phyloP scores from a whole-genome alignment of 2,888 invertebrate species.

The Halictus quadricinctus region DNA sequence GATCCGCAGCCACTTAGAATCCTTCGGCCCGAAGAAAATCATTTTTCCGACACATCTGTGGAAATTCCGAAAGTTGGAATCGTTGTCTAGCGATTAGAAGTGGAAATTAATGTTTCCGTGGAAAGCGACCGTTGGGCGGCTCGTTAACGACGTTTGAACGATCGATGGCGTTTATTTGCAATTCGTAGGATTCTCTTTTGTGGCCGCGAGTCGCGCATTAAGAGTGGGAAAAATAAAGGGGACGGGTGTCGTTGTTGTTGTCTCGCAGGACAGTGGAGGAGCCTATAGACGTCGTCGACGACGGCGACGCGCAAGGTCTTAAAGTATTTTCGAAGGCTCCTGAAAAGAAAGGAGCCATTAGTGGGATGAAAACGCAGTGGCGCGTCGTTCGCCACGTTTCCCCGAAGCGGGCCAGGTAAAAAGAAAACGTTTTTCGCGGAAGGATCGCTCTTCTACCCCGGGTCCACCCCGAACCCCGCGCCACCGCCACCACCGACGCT shows the following conservation, averaged over 20 bases:
- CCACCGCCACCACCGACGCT: not conserved
- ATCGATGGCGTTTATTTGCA: conserved; percentile 36
- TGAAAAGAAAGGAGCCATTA: conserved; percentile 60
- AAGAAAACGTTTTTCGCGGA: conserved; percentile 63
- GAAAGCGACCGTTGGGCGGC: not conserved
- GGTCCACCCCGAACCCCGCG: not conserved
- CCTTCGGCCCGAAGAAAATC: not conserved
- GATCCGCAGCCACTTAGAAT: not conserved
- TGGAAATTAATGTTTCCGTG: not conserved
- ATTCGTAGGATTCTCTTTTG: conserved; percentile 25
- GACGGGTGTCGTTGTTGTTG: conserved; percentile 14
- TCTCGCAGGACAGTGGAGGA: conserved; percentile 3
- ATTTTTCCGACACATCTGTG: not conserved
- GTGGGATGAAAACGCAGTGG: conserved; percentile 56
- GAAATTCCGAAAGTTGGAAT: not conserved
- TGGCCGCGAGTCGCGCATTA: conserved; percentile 4
- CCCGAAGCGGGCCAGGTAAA: conserved; percentile 59
- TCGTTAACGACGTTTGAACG: not conserved
- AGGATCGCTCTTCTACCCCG: conserved; percentile 39
- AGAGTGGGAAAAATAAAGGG: conserved; percentile 31
- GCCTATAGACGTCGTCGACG: not conserved
- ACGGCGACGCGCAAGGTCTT: conserved; percentile 25
- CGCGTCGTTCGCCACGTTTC: conserved; percentile 58
- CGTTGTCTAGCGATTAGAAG: not conserved
- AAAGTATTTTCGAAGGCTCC: conserved; percentile 42